Conservation (phyloP, 2,113 vertebrate genomes). For the Amazona vittata region DNA sequence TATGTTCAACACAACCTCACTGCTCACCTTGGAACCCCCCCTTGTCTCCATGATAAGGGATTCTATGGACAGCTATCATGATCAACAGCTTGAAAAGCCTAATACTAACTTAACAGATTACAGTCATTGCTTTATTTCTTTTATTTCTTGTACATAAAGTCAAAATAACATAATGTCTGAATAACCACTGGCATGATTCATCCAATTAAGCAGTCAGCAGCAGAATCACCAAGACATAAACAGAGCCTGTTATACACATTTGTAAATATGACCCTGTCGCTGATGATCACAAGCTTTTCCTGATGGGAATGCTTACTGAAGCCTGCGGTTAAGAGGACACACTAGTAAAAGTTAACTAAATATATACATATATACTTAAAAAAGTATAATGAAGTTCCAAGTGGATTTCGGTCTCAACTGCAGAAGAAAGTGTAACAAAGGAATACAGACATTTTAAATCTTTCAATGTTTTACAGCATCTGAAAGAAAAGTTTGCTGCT, state of each 20-base stretch:
- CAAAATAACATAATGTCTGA: background rate
- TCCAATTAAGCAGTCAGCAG: background rate
- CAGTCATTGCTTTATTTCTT: background rate
- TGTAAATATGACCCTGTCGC: background rate
- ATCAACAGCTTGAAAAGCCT: background rate
- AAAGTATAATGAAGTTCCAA: background rate
- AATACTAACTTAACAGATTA: background rate
- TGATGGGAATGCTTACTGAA: background rate
- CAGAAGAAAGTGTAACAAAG: background rate
- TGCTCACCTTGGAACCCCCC: rapidly evolving
- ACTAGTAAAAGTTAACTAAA: background rate
- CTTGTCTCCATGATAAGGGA: background rate
- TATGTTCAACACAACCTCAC: too few species aligned
- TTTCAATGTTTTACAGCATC: background rate
- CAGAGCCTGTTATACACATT: background rate
- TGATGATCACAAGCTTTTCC: background rate
- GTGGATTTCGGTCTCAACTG: background rate
- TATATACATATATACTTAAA: background rate
- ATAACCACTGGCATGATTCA: background rate
- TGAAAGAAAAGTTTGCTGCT: background rate
- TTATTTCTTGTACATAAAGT: background rate
- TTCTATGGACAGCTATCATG: rapidly evolving
- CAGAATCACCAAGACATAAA: background rate
- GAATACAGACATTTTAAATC: background rate
- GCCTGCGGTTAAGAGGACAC: background rate